Percentiles rank a stretch among this genome's conserved stretches.
These are phyloP conservation scores for Notolepis coatsorum DNA, from an alignment of 2,797 vertebrate species.

Conservation along the genomic window DNA sequence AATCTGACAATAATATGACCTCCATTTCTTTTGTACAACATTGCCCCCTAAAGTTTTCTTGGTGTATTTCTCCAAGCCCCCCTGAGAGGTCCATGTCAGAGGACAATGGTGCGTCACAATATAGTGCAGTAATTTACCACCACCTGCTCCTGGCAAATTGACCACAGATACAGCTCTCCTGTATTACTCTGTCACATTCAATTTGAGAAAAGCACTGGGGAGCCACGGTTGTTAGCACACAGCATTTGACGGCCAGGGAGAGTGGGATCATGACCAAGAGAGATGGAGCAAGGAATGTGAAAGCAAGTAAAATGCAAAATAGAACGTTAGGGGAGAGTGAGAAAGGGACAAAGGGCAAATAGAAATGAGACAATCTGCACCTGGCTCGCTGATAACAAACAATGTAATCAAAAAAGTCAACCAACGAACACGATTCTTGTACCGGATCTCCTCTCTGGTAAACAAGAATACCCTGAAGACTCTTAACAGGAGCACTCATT, in stretches of 20 bases:
- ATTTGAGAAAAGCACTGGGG: conserved; percentile 53
- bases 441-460: too few species aligned
- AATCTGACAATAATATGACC: conserved; percentile 20
- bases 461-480: too few species aligned
- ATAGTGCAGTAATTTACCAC: conserved; percentile 64
- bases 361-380: too few species aligned
- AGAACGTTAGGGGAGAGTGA: too few species aligned
- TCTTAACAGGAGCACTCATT: too few species aligned
- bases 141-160: conserved; percentile 59
- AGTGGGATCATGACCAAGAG: conserved; percentile 17
- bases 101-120: conserved; percentile 48
- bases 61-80: conserved; percentile 28
- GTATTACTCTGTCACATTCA: conserved; percentile 69
- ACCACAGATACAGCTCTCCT: conserved; percentile 56
- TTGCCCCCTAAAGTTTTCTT: conserved; percentile 76
- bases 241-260: conserved; percentile 16
- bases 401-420: too few species aligned
- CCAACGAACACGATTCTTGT: too few species aligned
- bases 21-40: conserved; percentile 71
- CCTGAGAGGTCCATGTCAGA: conserved; percentile 33
- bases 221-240: conserved; percentile 6
- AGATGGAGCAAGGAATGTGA: neutral
- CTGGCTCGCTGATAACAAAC: too few species aligned
- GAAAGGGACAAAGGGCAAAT: too few species aligned
- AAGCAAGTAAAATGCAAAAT: neutral